phyloP scores from a whole-genome alignment of 2,888 invertebrate species.

The Caradrina kadenii region DNA sequence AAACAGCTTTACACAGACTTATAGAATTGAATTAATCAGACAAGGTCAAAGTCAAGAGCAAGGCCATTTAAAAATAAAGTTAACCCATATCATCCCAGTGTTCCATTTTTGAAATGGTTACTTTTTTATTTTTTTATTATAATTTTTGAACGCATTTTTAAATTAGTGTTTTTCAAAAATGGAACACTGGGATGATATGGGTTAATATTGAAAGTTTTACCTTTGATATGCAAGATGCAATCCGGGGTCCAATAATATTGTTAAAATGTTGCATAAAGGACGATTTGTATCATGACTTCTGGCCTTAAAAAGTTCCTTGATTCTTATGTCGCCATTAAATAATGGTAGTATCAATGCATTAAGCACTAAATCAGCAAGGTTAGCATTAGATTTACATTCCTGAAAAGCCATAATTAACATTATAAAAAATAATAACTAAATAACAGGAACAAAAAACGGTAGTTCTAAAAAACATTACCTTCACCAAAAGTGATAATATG shows the following conservation, averaged over 20 bases:
- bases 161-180: too few species aligned
- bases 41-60: background rate
- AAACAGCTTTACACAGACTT: background rate
- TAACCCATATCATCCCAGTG: too few species aligned
- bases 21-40: background rate
- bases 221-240: conserved; percentile 67
- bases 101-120: too few species aligned
- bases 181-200: too few species aligned
- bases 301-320: conserved; percentile 66
- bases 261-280: conserved; percentile 68
- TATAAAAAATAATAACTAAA: too few species aligned
- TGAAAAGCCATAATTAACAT: conserved; percentile 55
- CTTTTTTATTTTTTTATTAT: too few species aligned
- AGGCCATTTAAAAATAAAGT: background rate
- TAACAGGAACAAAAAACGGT: background rate
- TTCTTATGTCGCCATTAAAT: conserved; percentile 67
- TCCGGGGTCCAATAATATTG: conserved; percentile 62
- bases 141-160: too few species aligned
- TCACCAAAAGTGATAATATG: conserved; percentile 66
- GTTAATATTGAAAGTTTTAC: conserved; percentile 57
- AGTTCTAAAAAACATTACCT: conserved; percentile 69
- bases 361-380: conserved; percentile 67
- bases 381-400: conserved; percentile 57
- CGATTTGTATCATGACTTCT: conserved; percentile 55
- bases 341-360: conserved; percentile 68